These are phyloP conservation scores for Eristalis intricaria DNA, from an alignment of 2,888 invertebrate species.

Conservation along the genomic window DNA sequence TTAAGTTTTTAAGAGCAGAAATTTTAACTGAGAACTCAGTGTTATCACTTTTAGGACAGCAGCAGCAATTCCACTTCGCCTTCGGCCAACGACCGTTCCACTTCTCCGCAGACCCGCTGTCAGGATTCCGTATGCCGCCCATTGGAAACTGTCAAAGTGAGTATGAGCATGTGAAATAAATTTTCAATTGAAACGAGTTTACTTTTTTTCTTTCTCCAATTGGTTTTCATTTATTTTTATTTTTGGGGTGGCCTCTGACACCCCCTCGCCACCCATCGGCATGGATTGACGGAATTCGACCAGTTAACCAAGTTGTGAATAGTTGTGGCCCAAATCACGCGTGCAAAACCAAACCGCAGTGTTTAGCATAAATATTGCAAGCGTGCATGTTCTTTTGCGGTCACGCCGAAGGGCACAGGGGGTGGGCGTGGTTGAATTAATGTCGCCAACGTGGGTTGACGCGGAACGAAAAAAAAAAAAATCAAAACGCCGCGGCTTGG, in stretches of 20 bases:
- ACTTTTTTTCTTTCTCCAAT: neutral
- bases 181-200: neutral
- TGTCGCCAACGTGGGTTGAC: conserved; percentile 5
- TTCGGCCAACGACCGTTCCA: conserved; percentile 93
- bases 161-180: conserved; percentile 80
- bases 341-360: conserved; percentile 73
- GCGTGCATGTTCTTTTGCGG: conserved; percentile 72
- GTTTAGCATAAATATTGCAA: conserved; percentile 75
- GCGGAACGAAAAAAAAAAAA: neutral
- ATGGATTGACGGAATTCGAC: conserved; percentile 57
- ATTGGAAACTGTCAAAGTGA: conserved; percentile 95
- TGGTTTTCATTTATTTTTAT: neutral
- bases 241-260: neutral
- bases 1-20: conserved; percentile 78
- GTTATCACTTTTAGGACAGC: conserved; percentile 96
- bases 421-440: conserved; percentile 7
- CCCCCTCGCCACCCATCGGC: neutral
- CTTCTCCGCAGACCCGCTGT: conserved; percentile 93
- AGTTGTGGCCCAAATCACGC: conserved; percentile 73
- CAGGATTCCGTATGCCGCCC: conserved; percentile 93
- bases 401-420: conserved; percentile 21
- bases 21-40: conserved; percentile 85
- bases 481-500: neutral
- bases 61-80: conserved; percentile 97
- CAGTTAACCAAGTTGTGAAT: conserved; percentile 72